Evolutionary conservation across 2,113 vertebrate genomes (phyloP), one percentile per base, ranked within the genome.

Genomic region (Penelope pileata): DNA sequence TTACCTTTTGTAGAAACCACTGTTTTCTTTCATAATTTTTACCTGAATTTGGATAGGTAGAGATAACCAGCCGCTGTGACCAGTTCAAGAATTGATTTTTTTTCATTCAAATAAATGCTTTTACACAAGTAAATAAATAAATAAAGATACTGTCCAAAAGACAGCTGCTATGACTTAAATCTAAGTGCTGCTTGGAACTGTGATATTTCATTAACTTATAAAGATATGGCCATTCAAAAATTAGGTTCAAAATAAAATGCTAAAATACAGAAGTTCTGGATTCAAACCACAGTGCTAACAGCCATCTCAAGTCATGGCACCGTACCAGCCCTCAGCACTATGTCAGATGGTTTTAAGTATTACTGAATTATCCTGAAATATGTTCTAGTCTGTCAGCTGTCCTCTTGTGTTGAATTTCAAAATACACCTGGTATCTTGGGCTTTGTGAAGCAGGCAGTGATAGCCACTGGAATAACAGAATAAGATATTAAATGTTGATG

Each of bases 11-110:
- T 12, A 74, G 50, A 83, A 94, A 77, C 10, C 5, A 36, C 6
- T 58, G 60, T 16, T 77, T 56, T 66, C 22, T 48, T 67, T 51
- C 12, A 60, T 24, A 5, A 12, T 26, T 92, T 85, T 30, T 63
- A 5, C 32, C 12, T 59, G n/a, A 64, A 23, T 85, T 60, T 47
- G 70, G 51, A 32, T 48, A 66, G n/a, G 40, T 45, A 76, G 42
- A 63, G 30, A 16, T 34, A 34, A 7, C 62, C 8, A 45, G 26
- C 24, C 38, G 18, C 53, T 67, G 43, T 27, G 16, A 85, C 8
- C 24, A 21, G 30, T 1, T 0, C 22, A 51, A 68, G 4, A 86
- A 48, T 1, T 18, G 5, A 5, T 21, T 21, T 22, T n/a, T n/a
- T 50, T 63, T 75, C 27, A 13, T 32, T 26, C 45, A 26, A 38